phyloP scores from a whole-genome alignment of 2,888 invertebrate species.

The Elegia similella region DNA sequence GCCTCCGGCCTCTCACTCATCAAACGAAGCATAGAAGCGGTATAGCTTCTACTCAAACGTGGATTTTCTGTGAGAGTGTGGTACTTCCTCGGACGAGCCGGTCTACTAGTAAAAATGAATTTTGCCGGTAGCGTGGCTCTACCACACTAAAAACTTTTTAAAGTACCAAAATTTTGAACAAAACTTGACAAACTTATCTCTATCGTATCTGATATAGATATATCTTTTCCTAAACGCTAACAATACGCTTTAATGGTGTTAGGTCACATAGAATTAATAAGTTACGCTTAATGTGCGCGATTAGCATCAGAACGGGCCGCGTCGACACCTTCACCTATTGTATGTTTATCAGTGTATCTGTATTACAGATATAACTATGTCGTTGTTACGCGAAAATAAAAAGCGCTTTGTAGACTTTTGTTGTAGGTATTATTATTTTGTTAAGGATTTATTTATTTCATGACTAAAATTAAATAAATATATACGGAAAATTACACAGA shows the following conservation, averaged over 20 bases:
- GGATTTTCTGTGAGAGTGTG: no score
- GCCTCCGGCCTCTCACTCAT: no score
- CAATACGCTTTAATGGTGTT: slow-evolving; percentile 4
- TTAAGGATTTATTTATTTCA: no score
- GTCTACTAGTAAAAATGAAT: no score
- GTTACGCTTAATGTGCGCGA: slow-evolving; percentile 1
- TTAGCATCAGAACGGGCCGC: neutral
- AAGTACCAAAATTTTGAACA: no score
- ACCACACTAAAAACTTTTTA: no score
- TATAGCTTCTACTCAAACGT: no score
- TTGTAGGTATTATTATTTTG: neutral
- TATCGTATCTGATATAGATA: neutral
- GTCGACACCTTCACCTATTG: slow-evolving; percentile 8
- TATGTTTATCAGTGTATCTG: slow-evolving; percentile 5
- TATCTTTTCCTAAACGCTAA: neutral
- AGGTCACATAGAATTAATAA: slow-evolving; percentile 3
- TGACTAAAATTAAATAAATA: no score
- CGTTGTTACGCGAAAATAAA: neutral
- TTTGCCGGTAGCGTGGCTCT: no score
- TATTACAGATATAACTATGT: neutral
- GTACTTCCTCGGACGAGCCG: no score
- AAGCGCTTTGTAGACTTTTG: neutral
- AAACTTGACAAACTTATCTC: neutral
- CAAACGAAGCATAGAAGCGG: no score
- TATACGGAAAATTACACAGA: no score